Conservation (phyloP, 2,113 vertebrate genomes). For the Ahaetulla prasina region DNA sequence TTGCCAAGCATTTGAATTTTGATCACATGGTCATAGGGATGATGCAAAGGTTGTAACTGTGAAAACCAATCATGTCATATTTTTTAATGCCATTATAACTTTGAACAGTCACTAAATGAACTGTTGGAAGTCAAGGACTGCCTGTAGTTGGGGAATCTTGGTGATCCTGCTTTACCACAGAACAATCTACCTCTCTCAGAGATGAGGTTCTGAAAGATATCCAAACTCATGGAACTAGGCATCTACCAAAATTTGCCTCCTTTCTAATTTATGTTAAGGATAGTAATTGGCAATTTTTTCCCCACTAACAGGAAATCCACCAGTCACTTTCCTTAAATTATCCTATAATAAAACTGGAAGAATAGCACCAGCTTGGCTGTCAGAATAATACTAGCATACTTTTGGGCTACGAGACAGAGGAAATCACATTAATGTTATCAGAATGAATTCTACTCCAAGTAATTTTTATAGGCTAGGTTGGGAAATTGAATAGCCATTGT, state of each 20-base stretch:
- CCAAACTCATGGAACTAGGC: background rate
- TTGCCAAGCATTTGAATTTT: too few relatives aligned
- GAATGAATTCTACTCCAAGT: background rate
- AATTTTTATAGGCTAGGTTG: background rate
- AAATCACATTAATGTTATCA: background rate
- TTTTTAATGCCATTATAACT: too few relatives aligned
- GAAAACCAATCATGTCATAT: too few relatives aligned
- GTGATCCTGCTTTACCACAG: background rate
- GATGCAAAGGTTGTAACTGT: too few relatives aligned
- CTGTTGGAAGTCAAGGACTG: too few relatives aligned
- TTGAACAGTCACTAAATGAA: too few relatives aligned
- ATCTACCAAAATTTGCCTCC: background rate
- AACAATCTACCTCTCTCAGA: background rate
- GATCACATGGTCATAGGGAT: too few relatives aligned
- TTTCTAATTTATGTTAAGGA: background rate
- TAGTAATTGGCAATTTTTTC: background rate
- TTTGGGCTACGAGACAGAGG: background rate
- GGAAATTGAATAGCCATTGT: background rate
- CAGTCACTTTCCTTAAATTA: background rate
- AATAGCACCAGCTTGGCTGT: background rate
- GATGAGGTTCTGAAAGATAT: background rate
- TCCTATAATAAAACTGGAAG: background rate
- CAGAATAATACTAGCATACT: background rate
- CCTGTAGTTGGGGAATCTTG: background rate
- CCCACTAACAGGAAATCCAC: background rate